A percentile compares a stretch with the other conserved stretches of the same genome.
These are phyloP conservation scores for Pardosa pseudoannulata DNA, from an alignment of 2,888 invertebrate species.

Conservation along the genomic window DNA sequence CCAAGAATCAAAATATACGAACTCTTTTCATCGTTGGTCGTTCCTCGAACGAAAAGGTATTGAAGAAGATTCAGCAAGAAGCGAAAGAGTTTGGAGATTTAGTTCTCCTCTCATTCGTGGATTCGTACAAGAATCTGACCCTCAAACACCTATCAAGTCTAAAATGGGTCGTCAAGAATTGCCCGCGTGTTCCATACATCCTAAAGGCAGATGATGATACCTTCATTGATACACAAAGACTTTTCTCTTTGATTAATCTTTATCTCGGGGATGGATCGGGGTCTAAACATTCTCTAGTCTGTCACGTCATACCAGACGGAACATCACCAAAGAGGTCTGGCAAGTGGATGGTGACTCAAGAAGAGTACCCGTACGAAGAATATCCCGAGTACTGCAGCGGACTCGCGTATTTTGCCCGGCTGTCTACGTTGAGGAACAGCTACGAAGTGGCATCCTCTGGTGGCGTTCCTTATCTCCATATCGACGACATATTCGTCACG, in stretches of 20 bases:
- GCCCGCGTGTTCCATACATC: constrained; percentile 83
- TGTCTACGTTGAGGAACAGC: constrained; percentile 82
- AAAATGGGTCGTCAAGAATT: constrained; percentile 86
- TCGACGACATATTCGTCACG: constrained; percentile 91
- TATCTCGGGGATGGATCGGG: neutral
- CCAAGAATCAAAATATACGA: constrained; percentile 77
- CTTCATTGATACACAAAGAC: constrained; percentile 81
- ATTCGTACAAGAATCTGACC: constrained; percentile 88
- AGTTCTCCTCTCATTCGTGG: constrained; percentile 86
- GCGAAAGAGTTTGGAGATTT: constrained; percentile 82
- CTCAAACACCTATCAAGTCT: constrained; percentile 89
- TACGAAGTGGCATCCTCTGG: constrained; percentile 81
- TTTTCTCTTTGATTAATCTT: neutral
- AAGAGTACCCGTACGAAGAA: constrained; percentile 82
- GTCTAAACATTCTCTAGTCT: neutral
- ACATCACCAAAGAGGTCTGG: constrained; percentile 78
- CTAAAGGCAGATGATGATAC: constrained; percentile 89
- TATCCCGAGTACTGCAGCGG: constrained; percentile 90
- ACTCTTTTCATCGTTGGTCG: constrained; percentile 83
- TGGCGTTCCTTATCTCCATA: constrained; percentile 88
- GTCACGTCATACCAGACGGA: constrained; percentile 42
- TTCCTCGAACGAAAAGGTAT: constrained; percentile 77
- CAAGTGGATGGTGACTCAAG: constrained; percentile 87
- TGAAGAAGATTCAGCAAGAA: constrained; percentile 79
- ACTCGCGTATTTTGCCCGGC: constrained; percentile 88